Percentiles rank a stretch among this genome's conserved stretches.
phyloP scores from a whole-genome alignment of 2,113 vertebrate genomes.

The Strix uralensis region DNA sequence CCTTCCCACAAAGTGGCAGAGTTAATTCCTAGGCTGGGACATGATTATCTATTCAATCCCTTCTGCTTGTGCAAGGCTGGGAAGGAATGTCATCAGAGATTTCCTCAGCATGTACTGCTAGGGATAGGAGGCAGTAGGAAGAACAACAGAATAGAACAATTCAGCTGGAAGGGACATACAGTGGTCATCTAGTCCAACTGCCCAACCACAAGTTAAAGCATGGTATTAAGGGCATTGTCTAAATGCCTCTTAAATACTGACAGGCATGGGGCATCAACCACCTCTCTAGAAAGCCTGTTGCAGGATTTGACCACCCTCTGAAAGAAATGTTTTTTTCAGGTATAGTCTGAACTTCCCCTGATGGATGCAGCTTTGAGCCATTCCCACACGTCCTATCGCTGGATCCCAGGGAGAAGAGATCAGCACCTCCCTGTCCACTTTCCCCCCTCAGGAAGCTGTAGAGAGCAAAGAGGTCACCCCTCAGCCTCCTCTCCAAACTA shows the following conservation, averaged over 20 bases:
- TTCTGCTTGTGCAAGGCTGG: neutral
- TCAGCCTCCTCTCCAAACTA: neutral
- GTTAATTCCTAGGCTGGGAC: neutral
- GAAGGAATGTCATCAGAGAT: neutral
- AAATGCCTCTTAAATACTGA: neutral
- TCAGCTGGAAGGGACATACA: neutral
- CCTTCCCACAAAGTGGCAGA: neutral
- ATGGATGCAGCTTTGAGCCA: neutral
- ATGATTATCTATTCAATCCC: neutral
- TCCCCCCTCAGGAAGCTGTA: neutral
- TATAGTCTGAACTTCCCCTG: neutral
- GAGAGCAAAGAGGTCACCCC: fast-evolving
- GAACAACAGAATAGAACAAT: neutral
- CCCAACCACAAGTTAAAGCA: neutral
- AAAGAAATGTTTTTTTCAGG: neutral
- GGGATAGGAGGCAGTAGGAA: neutral
- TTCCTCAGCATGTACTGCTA: neutral
- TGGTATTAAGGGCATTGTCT: neutral
- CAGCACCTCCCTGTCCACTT: neutral
- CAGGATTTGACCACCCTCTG: neutral
- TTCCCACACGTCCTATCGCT: neutral
- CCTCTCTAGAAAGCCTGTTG: neutral
- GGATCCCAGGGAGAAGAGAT: neutral
- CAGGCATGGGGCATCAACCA: neutral
- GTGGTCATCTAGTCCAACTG: neutral